Evolutionary conservation across 1,140 invertebrate species (phyloP).

Genomic region (Belonocnema kinseyi): DNA sequence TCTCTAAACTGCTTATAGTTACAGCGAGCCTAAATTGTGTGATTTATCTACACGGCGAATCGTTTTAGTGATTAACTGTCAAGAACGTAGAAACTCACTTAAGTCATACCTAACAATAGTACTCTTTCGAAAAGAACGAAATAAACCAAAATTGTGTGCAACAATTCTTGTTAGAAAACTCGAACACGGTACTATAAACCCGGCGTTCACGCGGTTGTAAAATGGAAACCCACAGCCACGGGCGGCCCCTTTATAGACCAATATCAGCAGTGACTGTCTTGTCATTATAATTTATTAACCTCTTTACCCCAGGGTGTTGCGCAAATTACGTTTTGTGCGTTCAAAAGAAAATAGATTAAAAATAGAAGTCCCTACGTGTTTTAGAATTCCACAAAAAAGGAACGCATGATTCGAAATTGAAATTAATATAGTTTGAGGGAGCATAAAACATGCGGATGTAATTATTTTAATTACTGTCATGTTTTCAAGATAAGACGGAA

Average conservation of each 20-base stretch:
- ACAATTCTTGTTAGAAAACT: neutral
- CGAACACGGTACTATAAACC: neutral
- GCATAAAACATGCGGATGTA: too few relatives aligned
- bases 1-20: constrained; percentile 1
- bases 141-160: neutral
- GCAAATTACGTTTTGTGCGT: neutral
- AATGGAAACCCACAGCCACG: constrained; percentile 22
- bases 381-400: neutral
- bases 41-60: neutral
- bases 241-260: constrained; percentile 19
- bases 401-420: neutral
- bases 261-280: constrained; percentile 14
- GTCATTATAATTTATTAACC: constrained; percentile 25
- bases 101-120: neutral
- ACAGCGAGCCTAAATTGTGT: constrained; percentile 11
- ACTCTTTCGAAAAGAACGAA: neutral
- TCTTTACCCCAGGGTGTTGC: neutral
- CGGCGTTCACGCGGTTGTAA: neutral
- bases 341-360: neutral
- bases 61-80: neutral
- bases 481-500: neutral
- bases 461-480: neutral
- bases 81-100: neutral
- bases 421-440: neutral
- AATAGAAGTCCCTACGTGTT: neutral